phyloP scores from a whole-genome alignment of 2,888 invertebrate genomes.

The Athalia cordata region DNA sequence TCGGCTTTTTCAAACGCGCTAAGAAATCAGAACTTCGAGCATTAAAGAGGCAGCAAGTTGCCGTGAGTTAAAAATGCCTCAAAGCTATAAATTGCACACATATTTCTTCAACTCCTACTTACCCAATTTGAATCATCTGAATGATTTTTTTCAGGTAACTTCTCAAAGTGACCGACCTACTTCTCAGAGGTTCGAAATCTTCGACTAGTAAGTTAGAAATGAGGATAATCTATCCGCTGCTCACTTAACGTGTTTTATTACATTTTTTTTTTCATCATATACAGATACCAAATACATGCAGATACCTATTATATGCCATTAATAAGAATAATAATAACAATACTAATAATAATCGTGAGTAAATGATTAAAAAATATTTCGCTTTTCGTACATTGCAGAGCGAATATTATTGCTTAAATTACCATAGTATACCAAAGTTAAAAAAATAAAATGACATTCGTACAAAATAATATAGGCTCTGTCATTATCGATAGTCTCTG shows the following conservation, averaged over 20 bases:
- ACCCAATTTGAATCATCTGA: neutral
- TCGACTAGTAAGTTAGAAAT: too few relatives aligned
- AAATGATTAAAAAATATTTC: constrained; percentile 25
- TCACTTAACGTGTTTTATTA: too few relatives aligned
- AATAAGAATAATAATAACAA: neutral
- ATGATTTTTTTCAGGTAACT: too few relatives aligned
- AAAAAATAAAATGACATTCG: constrained; percentile 24
- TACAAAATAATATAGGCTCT: constrained; percentile 27
- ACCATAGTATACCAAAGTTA: neutral
- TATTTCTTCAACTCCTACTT: neutral
- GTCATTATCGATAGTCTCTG: neutral
- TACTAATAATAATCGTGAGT: neutral
- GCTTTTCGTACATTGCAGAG: constrained; percentile 12
- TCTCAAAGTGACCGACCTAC: too few relatives aligned
- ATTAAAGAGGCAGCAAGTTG: constrained; percentile 62
- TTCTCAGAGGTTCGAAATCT: too few relatives aligned
- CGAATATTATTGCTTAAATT: constrained; percentile 11
- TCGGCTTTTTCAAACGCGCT: constrained; percentile 67
- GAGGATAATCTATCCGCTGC: too few relatives aligned
- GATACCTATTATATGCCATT: too few relatives aligned
- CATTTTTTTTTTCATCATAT: too few relatives aligned
- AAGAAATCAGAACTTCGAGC: constrained; percentile 61
- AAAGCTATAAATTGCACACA: neutral
- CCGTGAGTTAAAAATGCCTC: constrained; percentile 52
- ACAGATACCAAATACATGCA: too few relatives aligned